Evolutionary conservation across 1,140 invertebrate genomes (phyloP).

Genomic region (Pissodes strobi): DNA sequence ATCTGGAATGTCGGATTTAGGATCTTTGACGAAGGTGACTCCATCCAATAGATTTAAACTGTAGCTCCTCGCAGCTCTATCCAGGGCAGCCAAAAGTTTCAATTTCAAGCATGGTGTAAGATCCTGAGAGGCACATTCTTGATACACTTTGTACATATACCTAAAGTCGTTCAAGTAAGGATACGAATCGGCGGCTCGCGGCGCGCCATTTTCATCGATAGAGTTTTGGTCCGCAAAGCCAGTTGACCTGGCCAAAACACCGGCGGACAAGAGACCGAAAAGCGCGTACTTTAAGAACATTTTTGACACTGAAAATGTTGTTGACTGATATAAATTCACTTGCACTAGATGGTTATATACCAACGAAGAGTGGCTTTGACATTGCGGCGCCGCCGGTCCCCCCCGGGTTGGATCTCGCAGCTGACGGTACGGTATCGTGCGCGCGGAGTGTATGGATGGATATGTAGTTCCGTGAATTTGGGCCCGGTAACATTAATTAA

Average conservation of each 20-base stretch:
- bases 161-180: slow-evolving; percentile 61
- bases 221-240: slow-evolving; percentile 56
- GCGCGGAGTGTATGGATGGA: slow-evolving; percentile 19
- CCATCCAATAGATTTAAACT: slow-evolving; percentile 70
- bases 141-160: slow-evolving; percentile 68
- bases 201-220: slow-evolving; percentile 57
- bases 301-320: slow-evolving; percentile 35
- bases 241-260: slow-evolving; percentile 57
- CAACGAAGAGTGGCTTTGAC: slow-evolving; percentile 29
- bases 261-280: slow-evolving; percentile 51
- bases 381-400: slow-evolving; percentile 35
- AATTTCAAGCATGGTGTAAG: slow-evolving; percentile 75
- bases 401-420: slow-evolving; percentile 22
- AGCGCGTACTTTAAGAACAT: slow-evolving; percentile 53
- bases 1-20: slow-evolving; percentile 53
- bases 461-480: too few species aligned
- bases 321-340: slow-evolving; percentile 55
- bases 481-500: too few species aligned
- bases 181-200: slow-evolving; percentile 47
- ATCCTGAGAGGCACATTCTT: slow-evolving; percentile 73
- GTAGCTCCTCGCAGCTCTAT: slow-evolving; percentile 67
- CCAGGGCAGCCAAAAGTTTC: slow-evolving; percentile 73
- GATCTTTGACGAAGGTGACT: slow-evolving; percentile 70
- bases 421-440: background rate
- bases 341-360: slow-evolving; percentile 54